A percentile compares a stretch with the other conserved stretches of the same genome.
Conservation (phyloP, 2,113 vertebrate genomes). For the Thalassoma bifasciatum region DNA sequence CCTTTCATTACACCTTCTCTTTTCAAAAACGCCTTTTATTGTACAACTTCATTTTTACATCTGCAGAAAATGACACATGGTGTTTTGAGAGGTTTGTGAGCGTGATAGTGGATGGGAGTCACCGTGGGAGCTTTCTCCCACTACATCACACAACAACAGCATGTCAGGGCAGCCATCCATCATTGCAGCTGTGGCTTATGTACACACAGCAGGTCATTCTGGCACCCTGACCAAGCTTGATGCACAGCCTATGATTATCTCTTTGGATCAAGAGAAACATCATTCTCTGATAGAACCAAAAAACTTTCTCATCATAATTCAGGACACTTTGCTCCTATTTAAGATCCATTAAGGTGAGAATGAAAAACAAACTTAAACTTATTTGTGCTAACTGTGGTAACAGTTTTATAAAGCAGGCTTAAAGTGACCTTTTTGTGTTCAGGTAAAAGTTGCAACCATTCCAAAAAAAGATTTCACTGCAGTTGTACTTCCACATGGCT, state of each 20-base stretch:
- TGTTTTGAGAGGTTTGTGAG: conserved; percentile 48
- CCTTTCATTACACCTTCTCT: conserved; percentile 22
- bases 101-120: conserved; percentile 41
- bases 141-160: conserved; percentile 56
- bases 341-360: conserved; percentile 8
- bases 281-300: conserved; percentile 41
- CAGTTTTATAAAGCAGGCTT: no score
- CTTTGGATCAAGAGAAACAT: conserved; percentile 49
- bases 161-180: conserved; percentile 64
- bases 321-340: conserved; percentile 23
- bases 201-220: conserved; percentile 63
- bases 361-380: no score
- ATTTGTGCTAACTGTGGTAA: no score
- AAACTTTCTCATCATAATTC: conserved; percentile 6
- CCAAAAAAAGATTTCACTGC: neutral
- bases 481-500: neutral
- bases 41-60: conserved; percentile 21
- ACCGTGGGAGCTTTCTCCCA: conserved; percentile 49
- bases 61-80: conserved; percentile 32
- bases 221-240: conserved; percentile 52
- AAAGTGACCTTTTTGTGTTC: conserved; percentile 55
- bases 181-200: conserved; percentile 58
- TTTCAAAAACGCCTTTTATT: conserved; percentile 16
- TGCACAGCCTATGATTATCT: conserved; percentile 46
- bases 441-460: conserved; percentile 52